Evolutionary conservation across 1,140 invertebrate species (phyloP).

Genomic region (Drosophila bocki): DNA sequence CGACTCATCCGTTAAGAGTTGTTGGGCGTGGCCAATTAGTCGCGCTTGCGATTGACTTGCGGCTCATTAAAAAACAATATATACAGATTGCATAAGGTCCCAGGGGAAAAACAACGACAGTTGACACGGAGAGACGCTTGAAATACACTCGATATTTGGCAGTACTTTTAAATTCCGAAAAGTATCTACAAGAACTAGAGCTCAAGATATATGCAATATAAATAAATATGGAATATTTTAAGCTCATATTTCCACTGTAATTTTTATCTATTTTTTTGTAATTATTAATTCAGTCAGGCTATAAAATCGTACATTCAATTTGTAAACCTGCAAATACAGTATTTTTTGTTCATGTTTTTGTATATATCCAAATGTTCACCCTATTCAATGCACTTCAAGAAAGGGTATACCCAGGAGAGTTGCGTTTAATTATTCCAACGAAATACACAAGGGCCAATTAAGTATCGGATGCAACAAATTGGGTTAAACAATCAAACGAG

Average conservation of each 20-base stretch:
- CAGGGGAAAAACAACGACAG: conserved; percentile 19
- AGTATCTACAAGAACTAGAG: background rate
- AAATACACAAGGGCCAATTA: conserved; percentile 70
- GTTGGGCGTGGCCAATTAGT: conserved; percentile 73
- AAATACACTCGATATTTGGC: conserved; percentile 8
- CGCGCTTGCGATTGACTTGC: conserved; percentile 77
- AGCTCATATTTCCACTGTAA: too few relatives aligned
- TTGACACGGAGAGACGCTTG: conserved; percentile 4
- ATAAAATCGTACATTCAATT: background rate
- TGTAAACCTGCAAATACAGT: background rate
- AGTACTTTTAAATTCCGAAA: background rate
- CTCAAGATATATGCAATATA: too few relatives aligned
- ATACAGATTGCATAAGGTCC: conserved; percentile 69
- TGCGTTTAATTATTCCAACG: conserved; percentile 73
- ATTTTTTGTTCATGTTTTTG: background rate
- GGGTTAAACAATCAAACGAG: conserved; percentile 64
- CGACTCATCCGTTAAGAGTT: conserved; percentile 47
- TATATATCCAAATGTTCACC: background rate
- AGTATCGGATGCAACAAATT: conserved; percentile 61
- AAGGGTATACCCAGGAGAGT: conserved; percentile 28
- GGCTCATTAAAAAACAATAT: conserved; percentile 84
- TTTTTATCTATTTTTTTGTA: too few relatives aligned
- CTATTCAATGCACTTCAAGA: too few relatives aligned
- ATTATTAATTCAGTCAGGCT: too few relatives aligned
- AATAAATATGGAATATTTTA: too few relatives aligned